Base-by-base conservation (phyloP, 1,140 invertebrate species). In the Megathymus violae region DNA sequence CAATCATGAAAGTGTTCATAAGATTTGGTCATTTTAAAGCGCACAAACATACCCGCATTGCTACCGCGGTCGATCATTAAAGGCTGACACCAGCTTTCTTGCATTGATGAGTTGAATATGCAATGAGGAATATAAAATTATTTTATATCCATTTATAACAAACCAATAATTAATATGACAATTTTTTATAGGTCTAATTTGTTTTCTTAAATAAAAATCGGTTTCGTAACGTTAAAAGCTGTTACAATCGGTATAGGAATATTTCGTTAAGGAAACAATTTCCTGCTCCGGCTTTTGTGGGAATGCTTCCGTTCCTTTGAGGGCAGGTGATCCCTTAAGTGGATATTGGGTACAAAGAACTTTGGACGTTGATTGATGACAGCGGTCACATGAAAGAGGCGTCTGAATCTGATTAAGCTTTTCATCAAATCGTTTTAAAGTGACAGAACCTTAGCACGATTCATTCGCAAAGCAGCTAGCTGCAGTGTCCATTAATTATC, bases 321-420 rank as follows among this genome's bases (percentile, higher is more conserved):
- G 17, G 54, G 15, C 27, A 58, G 54, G 41, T 56, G 58, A 48
- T 31, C 47, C 60, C 47, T 61, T 40, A 67, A 74, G 63, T 65
- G 75, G 68, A 62, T 78, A 72, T 73, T 67, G 64, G 58, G 62
- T 40, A 76, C 70, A 78, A 74, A 71, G 62, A 40, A 41, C 16
- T 2, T 13, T 6, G 19, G 74, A 76, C 76, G 25, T 71, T 76
- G 76, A 79, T 79, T 68, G 76, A 79, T 79, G 52, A 27, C 16
- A 11, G 10, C 50, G 66, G 60, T 67, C 66, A 73, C 70, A 62
- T 63, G 67, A 41, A 47, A 16, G 31, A 27, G 54, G 41, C 38
- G 27, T 59, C 36, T 59, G 31, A 44, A 9, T 27, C 14, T 25
- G 27, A 46, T 47, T 46, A 44, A 58, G 47, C 34, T 59, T 31